Evolutionary conservation across 2,888 invertebrate species (phyloP), one percentile per base, ranked within the genome.

Genomic region (Norana najaformis): DNA sequence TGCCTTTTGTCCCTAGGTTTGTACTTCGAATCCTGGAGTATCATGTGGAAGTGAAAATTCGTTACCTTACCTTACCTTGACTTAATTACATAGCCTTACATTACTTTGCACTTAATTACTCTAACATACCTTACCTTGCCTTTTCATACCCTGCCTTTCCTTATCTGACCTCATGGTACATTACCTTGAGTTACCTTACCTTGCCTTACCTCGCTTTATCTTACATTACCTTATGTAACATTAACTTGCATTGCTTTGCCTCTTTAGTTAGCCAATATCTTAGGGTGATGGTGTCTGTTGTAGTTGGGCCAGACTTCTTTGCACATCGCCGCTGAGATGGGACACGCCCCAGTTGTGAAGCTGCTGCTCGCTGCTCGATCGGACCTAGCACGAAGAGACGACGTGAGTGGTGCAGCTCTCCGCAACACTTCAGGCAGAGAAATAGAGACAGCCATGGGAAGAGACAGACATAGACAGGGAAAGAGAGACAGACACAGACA

Each of bases 321-420:
- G 14, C 97, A 97, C 93, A 96, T 97, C 92, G 97, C 97, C 0
- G 96, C 97, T 1, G 96, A 96, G 89, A 96, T 96, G 83, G 97
- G 97, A 0, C 96, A 97, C 94, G 95, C 96, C 0, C 95, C 96
- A 38, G 96, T 97, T 35, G 96, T 96, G 11, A 96, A 96, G 88
- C 95, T 96, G 88, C 95, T 97, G 36, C 95, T 97, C 14, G 88
- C 91, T 34, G 89, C 90, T 0, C 41, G 82, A 37, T 14, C 47
- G 47, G 69, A 89, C 36, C 30, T 36, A 1, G 36, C 35, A n/a
- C 18, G 41, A 34, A 6, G 34, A 34, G 89, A 89, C 37, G 41
- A 11, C 5, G 89, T 89, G 36, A 18, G 85, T 85, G 36, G 69
- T n/a, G n/a, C 20, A 5, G 20, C 47, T 20, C 20, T 23, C 23